Percentiles rank a stretch among this genome's conserved stretches.
Conservation (phyloP, 2,797 vertebrate genomes). For the Parauchenoglanis ngamensis region DNA sequence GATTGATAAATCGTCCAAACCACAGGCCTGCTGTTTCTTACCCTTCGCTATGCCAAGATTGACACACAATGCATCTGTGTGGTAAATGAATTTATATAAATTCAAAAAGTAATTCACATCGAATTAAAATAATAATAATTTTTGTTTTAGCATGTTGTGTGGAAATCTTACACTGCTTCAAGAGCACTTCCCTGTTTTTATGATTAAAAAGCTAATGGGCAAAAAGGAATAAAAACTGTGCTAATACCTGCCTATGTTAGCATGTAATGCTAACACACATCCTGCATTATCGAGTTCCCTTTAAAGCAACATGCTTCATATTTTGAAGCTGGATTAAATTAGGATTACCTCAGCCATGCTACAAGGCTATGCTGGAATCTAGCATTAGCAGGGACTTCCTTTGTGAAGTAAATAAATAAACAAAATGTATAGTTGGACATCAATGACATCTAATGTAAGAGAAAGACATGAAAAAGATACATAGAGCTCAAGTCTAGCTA, state of each 20-base stretch:
- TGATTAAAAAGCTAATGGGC: neutral
- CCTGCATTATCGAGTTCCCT: neutral
- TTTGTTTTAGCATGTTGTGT: neutral
- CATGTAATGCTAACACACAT: neutral
- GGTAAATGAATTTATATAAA: neutral
- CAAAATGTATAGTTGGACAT: too few species aligned
- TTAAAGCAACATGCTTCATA: neutral
- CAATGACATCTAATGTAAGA: neutral
- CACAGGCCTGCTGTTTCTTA: constrained; percentile 25
- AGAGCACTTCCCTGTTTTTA: neutral
- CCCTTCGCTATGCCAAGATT: constrained; percentile 64
- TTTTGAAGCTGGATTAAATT: neutral
- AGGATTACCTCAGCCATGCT: neutral
- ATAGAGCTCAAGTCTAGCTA: neutral
- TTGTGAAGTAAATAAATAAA: neutral
- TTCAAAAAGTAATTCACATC: too few species aligned
- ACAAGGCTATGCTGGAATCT: neutral
- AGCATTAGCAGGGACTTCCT: neutral
- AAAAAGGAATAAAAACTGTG: neutral
- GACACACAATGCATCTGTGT: constrained; percentile 26
- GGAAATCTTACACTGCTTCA: constrained; percentile 70
- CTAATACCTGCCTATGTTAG: neutral
- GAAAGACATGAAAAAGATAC: neutral
- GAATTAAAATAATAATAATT: neutral
- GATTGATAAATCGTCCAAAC: constrained; percentile 84